phyloP scores from a whole-genome alignment of 2,797 vertebrate species.

The Bradypodion pumilum region DNA sequence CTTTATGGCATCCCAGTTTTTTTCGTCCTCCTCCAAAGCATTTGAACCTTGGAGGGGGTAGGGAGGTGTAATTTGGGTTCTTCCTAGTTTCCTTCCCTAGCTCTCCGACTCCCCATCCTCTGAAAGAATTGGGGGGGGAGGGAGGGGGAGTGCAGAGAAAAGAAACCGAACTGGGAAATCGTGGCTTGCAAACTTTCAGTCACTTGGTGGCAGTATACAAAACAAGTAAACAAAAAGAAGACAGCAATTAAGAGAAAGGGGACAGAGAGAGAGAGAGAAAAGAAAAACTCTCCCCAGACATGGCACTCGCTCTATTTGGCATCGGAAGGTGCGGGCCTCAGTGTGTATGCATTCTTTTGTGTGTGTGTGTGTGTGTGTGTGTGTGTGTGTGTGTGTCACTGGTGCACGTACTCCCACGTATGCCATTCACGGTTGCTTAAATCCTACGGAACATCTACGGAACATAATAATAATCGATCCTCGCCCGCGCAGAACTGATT shows the following conservation, averaged over 20 bases:
- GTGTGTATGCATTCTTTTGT: too few species aligned
- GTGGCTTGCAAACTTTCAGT: slow-evolving; percentile 74
- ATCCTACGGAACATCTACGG: background rate
- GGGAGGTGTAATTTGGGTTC: background rate
- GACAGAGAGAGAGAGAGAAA: slow-evolving; percentile 18
- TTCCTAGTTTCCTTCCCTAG: background rate
- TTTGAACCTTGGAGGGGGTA: background rate
- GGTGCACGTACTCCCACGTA: too few species aligned
- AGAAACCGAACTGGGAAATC: background rate
- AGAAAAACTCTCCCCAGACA: background rate
- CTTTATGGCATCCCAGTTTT: slow-evolving; percentile 5
- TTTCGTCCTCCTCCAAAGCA: background rate
- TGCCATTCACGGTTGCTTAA: background rate
- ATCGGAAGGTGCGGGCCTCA: background rate
- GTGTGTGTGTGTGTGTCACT: background rate
- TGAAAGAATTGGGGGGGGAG: background rate
- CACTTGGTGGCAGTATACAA: slow-evolving; percentile 81
- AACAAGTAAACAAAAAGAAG: slow-evolving; percentile 75
- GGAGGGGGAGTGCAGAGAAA: background rate
- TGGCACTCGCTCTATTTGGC: too few species aligned
- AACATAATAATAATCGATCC: too few species aligned
- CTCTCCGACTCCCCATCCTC: background rate
- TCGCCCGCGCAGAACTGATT: background rate
- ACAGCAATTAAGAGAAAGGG: background rate
- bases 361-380: too few species aligned